Evolutionary conservation across 2,797 vertebrate species (phyloP).

Genomic region (Caiman crocodilus): DNA sequence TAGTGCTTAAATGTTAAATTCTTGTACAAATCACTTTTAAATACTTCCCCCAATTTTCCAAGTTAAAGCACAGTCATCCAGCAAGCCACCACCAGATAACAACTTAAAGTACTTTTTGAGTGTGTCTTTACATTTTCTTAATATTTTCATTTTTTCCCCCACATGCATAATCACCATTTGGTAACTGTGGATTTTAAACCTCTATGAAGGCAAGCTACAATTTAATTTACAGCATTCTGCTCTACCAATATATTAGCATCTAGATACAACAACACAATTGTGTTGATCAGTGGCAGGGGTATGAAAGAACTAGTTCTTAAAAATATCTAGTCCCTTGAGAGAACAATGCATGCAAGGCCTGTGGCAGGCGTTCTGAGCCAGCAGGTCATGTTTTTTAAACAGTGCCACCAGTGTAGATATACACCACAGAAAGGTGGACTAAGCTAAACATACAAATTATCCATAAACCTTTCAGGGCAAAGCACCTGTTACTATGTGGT

Average conservation of each 20-base stretch:
- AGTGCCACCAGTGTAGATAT: background rate
- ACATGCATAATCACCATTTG: background rate
- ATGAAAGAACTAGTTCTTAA: no score
- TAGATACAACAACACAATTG: background rate
- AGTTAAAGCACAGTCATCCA: background rate
- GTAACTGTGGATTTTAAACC: background rate
- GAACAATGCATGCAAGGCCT: background rate
- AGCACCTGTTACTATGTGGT: background rate
- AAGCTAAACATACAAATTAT: background rate
- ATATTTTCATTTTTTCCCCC: background rate
- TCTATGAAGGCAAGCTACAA: background rate
- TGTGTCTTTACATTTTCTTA: background rate
- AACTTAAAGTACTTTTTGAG: background rate
- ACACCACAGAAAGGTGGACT: background rate
- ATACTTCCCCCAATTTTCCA: background rate
- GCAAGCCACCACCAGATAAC: background rate
- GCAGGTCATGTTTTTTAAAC: background rate
- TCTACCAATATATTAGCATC: background rate
- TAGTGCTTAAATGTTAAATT: background rate
- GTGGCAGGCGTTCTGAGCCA: background rate
- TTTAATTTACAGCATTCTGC: background rate
- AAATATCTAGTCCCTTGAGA: background rate
- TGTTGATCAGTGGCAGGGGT: background rate
- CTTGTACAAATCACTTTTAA: background rate
- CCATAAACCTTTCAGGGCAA: background rate